Conservation (phyloP, 1,140 invertebrate genomes). For the Brachionus rubens region DNA sequence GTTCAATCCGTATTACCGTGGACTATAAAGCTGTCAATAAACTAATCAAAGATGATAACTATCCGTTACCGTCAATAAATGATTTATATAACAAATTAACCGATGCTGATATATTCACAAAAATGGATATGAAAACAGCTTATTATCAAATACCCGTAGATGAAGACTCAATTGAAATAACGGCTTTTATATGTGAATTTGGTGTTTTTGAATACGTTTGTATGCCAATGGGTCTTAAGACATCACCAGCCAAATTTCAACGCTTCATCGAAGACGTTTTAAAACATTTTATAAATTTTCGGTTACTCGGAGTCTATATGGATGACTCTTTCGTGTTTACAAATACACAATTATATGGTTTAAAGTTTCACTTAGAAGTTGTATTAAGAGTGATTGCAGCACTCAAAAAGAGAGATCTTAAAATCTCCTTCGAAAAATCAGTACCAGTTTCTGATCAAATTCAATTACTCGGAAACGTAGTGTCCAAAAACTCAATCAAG, state of each 20-base stretch:
- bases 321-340: background rate
- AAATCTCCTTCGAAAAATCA: too few relatives aligned
- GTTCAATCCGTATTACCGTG: background rate
- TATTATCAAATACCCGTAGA: background rate
- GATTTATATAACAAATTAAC: background rate
- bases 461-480: background rate
- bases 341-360: too few relatives aligned
- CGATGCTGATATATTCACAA: background rate
- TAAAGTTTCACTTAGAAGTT: too few relatives aligned
- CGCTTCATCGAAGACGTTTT: constrained; percentile 33
- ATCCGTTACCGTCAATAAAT: background rate
- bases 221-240: constrained; percentile 39
- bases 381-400: too few relatives aligned
- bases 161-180: background rate
- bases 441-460: background rate
- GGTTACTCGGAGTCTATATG: background rate
- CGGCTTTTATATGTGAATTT: background rate
- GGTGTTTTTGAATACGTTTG: constrained; percentile 41
- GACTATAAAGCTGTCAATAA: background rate
- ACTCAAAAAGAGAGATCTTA: too few relatives aligned
- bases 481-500: background rate
- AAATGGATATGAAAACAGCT: background rate
- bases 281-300: too few relatives aligned
- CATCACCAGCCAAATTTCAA: constrained; percentile 44
- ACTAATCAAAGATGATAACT: background rate